Base-by-base conservation (phyloP, 2,888 invertebrate genomes). In the Nemotelus nigrinus region DNA sequence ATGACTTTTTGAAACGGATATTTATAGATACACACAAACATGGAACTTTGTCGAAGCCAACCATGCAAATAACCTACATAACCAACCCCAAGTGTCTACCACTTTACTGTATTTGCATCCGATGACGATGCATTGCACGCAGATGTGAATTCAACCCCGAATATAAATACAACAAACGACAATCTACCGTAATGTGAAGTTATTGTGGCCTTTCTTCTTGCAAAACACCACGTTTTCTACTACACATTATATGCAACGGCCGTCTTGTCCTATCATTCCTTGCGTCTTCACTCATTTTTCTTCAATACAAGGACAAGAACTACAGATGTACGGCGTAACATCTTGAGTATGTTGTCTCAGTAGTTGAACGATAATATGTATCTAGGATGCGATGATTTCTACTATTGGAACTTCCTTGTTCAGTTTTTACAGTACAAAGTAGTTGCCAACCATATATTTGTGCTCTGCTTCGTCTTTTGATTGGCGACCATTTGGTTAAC, bases 361-460 rank as follows among this genome's bases (percentile, higher is more conserved):
- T 25, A 25, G 25, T 25, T 25, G 25, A 25, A 25, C 25, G 25
- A 25, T 25, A 25, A 65, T 25, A 6, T 10, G 47, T 65, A 45
- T 65, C 45, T 45, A 44, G 65, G 65, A 65, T 65, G 65, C 44
- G 7, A 58, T 65, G 63, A 63, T 43, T 25, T 45, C 43, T 43
- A 39, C 53, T 71, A 71, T 53, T 55, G 53, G 4, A 4, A 57
- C 71, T 71, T 71, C 71, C 71, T 55, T 71, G 43, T 71, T 71
- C 43, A 43, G 71, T 71, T 65, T 65, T 65, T 71, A 43, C 25
- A 25, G 25, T 25, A 25, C 25, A 25, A 25, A 25, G 25, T 25
- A 25, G 25, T 25, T 25, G 25, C 25, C 25, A 25, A 25, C 25
- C 25, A 25, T 25, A 25, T 25, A 25, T 25, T 6, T 63, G 43